Evolutionary conservation across 2,113 vertebrate species (phyloP), one percentile per base, ranked within the genome.

Genomic region (Pachyramphus minor): DNA sequence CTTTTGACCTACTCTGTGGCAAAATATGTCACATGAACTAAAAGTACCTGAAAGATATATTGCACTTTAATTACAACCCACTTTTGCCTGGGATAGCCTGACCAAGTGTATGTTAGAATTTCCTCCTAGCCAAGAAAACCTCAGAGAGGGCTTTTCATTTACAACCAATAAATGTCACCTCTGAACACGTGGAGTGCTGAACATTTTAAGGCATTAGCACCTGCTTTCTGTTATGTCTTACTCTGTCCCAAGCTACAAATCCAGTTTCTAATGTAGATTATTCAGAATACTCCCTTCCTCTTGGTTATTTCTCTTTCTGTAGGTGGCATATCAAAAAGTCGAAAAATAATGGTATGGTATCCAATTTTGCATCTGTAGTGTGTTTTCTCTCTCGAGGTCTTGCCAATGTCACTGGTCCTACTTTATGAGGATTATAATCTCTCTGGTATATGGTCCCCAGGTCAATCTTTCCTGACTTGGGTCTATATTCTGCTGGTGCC

Each of bases 291-390:
- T 27, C 12, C 28, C 47, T 74, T 63, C 14, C 23, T 14, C 25
- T 47, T 33, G 35, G 15, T 28, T 47, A 22, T 62, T 91, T 69
- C 30, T 55, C 49, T 64, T 66, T 73, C 47, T 69, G 44, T 59
- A 50, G 35, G 16, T 9, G 31, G 30, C 55, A 73, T 47, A 12
- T n/a, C n/a, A n/a, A n/a, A n/a, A n/a, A n/a, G n/a, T n/a, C n/a
- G n/a, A n/a, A n/a, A n/a, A n/a, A n/a, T n/a, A n/a, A n/a, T n/a
- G 99, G 98, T 90, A 99, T 58, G 8, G 98, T 98, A 74, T 98
- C 98, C 96, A 99, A 7, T 89, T 98, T 99, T 52, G 96, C 97
- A 50, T 73, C 90, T 66, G 86, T 90, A n/a, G 68, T 35, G 27
- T 94, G 91, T 11, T 72, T 89, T 95, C 96, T 97, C 82, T 98